Evolutionary conservation across 2,888 invertebrate genomes (phyloP), one percentile per base, ranked within the genome.

Genomic region (Harpalus rubripes): DNA sequence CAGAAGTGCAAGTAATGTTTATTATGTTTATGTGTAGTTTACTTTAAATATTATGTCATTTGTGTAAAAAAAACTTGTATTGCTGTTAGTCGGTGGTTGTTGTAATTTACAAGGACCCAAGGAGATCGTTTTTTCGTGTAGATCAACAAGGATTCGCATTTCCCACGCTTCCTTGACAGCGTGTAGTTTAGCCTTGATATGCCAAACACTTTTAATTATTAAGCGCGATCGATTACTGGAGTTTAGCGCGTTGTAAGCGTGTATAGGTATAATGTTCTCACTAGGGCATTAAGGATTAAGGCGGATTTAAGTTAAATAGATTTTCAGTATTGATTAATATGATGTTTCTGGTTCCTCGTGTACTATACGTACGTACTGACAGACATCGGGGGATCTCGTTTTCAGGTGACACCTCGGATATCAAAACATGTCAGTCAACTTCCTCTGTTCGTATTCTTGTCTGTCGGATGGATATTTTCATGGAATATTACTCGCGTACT

Each of bases 31-130:
- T 61, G 12, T 8, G n/a, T 80, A 39, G 61, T 80, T 78, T 80
- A 80, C 41, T 80, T 80, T 61, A 61, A 18, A 61, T 80, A 41
- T 80, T 80, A 80, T 80, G 80, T 80, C 80, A 80, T 80, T 80
- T 61, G 61, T 61, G 0, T 59, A 59, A 58, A 78, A 78, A 58
- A 58, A 78, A 78, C 26, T 78, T 52, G 26, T 15, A 26, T 32
- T 32, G 32, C 32, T 72, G 39, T 44, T 72, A 15, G n/a, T 56
- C 32, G 12, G 44, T 59, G 26, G 44, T 79, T 59, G 32, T 76
- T 44, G 44, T 12, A 52, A 10, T 52, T 44, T 4, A 32, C 5
- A 32, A 32, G 6, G 32, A 32, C 0, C 0, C 32, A 32, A 32
- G 32, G 6, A 32, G 32, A 32, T 10, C 76, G 18, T 79, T 58